phyloP scores from a whole-genome alignment of 2,888 invertebrate species.

The Caenorhabditis virilis region DNA sequence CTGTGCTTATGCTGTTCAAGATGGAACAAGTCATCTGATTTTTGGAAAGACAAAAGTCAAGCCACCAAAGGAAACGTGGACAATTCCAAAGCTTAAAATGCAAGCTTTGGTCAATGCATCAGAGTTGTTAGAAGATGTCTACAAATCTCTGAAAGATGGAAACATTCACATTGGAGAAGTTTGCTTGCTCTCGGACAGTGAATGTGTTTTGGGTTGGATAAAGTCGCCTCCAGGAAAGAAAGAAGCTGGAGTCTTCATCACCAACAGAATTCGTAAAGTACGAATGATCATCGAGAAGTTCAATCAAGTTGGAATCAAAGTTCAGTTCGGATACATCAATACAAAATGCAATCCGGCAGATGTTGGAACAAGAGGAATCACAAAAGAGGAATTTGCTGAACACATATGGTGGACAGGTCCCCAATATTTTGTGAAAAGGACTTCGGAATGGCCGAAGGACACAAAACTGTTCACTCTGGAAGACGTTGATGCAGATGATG shows the following conservation, averaged over 20 bases:
- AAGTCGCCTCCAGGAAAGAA: neutral
- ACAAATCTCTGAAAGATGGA: neutral
- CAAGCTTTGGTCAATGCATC: slow-evolving; percentile 14
- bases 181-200: neutral
- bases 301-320: neutral
- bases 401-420: slow-evolving; percentile 58
- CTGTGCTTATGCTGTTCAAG: neutral
- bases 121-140: slow-evolving; percentile 3
- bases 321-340: slow-evolving; percentile 52
- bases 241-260: neutral
- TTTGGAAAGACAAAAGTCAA: neutral
- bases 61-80: slow-evolving; percentile 4
- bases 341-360: slow-evolving; percentile 62
- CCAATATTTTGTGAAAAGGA: too few species aligned
- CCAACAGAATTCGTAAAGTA: neutral
- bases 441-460: too few species aligned
- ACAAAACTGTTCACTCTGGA: too few species aligned
- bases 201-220: neutral
- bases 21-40: neutral
- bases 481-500: too few species aligned
- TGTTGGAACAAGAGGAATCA: slow-evolving; percentile 47
- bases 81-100: slow-evolving; percentile 20
- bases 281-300: neutral
- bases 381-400: slow-evolving; percentile 12
- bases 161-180: too few species aligned